Base-by-base conservation (phyloP, 1,140 invertebrate genomes). In the Drosophila arizonae region DNA sequence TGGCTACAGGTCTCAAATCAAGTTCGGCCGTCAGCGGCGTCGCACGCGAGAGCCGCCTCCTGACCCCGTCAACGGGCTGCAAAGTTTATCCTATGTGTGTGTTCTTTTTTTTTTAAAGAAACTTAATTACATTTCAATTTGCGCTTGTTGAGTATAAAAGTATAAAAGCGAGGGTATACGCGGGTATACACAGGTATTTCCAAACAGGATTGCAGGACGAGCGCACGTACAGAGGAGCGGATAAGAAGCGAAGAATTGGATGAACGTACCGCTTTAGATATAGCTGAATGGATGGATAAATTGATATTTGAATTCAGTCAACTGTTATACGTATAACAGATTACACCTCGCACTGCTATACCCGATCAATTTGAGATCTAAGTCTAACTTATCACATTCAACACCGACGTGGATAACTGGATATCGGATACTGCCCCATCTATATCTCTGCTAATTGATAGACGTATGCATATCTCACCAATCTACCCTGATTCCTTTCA, bases 81-180 rank as follows among this genome's bases (percentile, higher is more conserved):
- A 65, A 58, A 52, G 15, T 55, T 50, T 50, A 11, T 9, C 9
- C 33, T 33, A 6, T 30, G 28, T 30, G 4, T 4, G 3, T 28
- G 26, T 30, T 5, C 9, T 4, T 36, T 36, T 1, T 36, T 36
- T 52, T 28, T 54, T 64, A 58, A 63, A 63, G 63, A 72, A 87
- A 88, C 80, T 88, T 88, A 88, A 88, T 88, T 88, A 78, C 84
- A 84, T 88, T 84, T 88, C 84, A 88, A 88, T 88, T 88, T 87
- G 68, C 55, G 39, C 21, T 43, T 24, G 33, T 15, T 45, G 4
- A 58, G 28, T 13, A 58, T 51, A 52, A 52, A 52, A 30, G 4
- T 13, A 39, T 10, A 39, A 21, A 17, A 36, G 10, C 4, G 6
- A 46, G 43, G 43, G 43, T 21, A 46, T 21, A 9, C 6, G 0